Evolutionary conservation across 2,888 invertebrate species (phyloP).

Genomic region (Dendrolimus pini): DNA sequence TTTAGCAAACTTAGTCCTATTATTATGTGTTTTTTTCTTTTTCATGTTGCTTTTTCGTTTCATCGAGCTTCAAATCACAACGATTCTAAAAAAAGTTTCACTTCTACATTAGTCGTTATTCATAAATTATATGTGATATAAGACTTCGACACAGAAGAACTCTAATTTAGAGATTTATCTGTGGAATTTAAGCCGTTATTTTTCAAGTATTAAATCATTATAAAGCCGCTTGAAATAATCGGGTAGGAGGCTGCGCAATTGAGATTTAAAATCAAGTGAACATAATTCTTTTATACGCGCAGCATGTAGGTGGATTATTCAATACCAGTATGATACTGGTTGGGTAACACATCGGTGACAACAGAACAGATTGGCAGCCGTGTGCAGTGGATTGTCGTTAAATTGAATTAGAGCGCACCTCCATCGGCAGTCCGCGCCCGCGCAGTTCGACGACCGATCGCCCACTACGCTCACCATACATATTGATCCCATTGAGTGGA

Average conservation of each 20-base stretch:
- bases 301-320: constrained; percentile 26
- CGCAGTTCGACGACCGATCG: constrained; percentile 75
- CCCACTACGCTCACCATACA: constrained; percentile 61
- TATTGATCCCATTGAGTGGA: constrained; percentile 68
- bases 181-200: background rate
- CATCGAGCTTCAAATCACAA: no score
- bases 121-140: no score
- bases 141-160: background rate
- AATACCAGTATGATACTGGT: constrained; percentile 33
- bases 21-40: no score
- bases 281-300: background rate
- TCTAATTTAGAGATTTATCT: background rate
- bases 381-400: constrained; percentile 63
- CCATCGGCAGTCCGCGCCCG: constrained; percentile 56
- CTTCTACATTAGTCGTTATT: no score
- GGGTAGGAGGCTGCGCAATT: background rate
- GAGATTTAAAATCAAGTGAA: background rate
- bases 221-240: constrained; percentile 2
- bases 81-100: no score
- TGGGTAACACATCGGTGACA: constrained; percentile 44
- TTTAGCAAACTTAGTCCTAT: no score
- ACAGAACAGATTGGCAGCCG: constrained; percentile 38
- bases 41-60: no score
- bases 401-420: constrained; percentile 71
- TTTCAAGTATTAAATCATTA: constrained; percentile 3